A percentile compares a stretch with the other conserved stretches of the same genome.
Evolutionary conservation across 2,797 vertebrate genomes (phyloP).

Genomic region (Amblyraja radiata): DNA sequence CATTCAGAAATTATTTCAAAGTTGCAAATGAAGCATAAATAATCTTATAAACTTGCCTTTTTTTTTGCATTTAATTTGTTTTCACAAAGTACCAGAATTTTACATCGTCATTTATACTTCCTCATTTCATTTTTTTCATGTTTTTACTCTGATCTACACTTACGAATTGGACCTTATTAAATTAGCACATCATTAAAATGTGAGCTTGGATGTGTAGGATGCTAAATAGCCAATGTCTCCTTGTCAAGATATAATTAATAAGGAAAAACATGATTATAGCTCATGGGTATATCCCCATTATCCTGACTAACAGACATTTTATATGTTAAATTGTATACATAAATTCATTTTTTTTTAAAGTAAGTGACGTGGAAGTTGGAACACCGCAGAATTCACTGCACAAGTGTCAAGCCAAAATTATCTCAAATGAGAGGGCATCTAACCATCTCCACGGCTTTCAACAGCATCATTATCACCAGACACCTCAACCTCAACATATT

Average conservation of each 20-base stretch:
- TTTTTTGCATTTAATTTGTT: not conserved
- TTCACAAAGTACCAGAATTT: not conserved
- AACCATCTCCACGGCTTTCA: too few species aligned
- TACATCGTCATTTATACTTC: not conserved
- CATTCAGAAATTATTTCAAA: not conserved
- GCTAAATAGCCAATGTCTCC: not conserved
- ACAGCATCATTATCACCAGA: too few species aligned
- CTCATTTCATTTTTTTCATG: conserved; percentile 13
- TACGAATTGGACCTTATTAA: not conserved
- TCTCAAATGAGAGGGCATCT: too few species aligned
- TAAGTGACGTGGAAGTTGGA: not conserved
- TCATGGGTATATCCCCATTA: conserved; percentile 11
- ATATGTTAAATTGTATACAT: not conserved
- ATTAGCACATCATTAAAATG: conserved; percentile 16
- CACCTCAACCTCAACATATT: too few species aligned
- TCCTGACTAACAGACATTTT: not conserved
- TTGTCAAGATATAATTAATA: conserved; percentile 37
- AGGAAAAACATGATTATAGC: conserved; percentile 17
- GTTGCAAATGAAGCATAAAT: not conserved
- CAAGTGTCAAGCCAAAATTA: too few species aligned
- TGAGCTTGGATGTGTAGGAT: not conserved
- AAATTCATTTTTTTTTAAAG: not conserved
- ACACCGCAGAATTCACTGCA: too few species aligned
- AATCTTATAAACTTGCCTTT: not conserved
- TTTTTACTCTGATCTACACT: not conserved